phyloP scores from a whole-genome alignment of 2,797 vertebrate species.

The Hafferia zeledoni region DNA sequence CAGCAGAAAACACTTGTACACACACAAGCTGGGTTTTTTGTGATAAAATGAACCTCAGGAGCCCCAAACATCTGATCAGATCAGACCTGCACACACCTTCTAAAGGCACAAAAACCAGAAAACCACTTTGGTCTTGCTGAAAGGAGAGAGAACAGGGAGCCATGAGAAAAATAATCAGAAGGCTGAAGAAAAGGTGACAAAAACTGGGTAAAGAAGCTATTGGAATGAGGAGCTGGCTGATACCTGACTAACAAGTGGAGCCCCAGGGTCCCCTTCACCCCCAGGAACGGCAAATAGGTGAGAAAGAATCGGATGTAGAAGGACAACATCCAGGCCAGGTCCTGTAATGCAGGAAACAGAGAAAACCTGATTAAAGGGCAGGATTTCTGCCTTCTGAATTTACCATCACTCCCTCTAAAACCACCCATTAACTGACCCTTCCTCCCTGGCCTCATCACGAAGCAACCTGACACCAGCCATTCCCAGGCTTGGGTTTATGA shows the following conservation, averaged over 20 bases:
- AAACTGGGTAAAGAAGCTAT: not conserved
- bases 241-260: constrained; percentile 89
- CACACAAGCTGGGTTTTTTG: accelerated
- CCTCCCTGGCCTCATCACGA: not conserved
- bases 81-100: not conserved
- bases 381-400: not conserved
- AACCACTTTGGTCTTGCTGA: not conserved
- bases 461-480: not conserved
- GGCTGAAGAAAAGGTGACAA: not conserved
- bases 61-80: not conserved
- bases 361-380: not conserved
- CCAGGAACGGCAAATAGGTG: constrained; percentile 84
- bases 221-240: not conserved
- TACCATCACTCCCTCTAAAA: not conserved
- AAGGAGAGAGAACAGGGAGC: not conserved
- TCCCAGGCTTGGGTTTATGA: not conserved
- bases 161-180: not conserved
- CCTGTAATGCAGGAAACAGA: constrained; percentile 72
- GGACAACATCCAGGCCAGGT: constrained; percentile 88
- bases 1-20: not conserved
- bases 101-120: not conserved
- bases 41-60: not conserved
- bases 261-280: constrained; percentile 81
- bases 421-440: not conserved
- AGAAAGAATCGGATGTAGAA: constrained; percentile 86